A percentile compares a stretch with the other conserved stretches of the same genome.
Conservation (phyloP, 2,797 vertebrate species). For the Gadopsis marmoratus region DNA sequence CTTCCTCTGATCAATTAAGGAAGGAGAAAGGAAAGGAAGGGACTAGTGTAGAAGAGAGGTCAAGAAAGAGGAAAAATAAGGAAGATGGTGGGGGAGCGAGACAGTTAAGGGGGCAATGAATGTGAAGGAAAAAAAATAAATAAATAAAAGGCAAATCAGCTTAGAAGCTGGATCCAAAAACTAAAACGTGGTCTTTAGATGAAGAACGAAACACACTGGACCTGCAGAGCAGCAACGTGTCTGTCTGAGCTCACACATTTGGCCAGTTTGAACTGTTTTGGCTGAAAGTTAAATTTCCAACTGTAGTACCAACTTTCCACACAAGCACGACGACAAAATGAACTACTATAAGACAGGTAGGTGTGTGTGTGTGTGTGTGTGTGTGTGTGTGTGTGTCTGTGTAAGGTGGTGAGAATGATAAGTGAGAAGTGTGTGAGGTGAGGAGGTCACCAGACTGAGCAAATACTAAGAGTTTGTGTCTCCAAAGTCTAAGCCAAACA, state of each 20-base stretch:
- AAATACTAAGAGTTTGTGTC: conserved; percentile 42
- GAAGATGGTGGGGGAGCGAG: background rate
- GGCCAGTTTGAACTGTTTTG: background rate
- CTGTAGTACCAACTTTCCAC: background rate
- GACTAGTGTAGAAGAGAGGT: background rate
- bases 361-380: conserved; percentile 10
- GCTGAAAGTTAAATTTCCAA: conserved; percentile 1
- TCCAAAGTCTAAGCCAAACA: conserved; percentile 43
- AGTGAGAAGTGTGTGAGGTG: conserved; percentile 37
- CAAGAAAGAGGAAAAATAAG: background rate
- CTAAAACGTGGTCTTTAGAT: background rate
- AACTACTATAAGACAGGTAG: background rate
- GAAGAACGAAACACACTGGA: background rate
- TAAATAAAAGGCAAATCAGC: no score
- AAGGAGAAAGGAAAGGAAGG: background rate
- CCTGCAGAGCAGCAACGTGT: conserved; percentile 1
- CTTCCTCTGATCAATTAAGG: background rate
- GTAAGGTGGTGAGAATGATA: conserved; percentile 13
- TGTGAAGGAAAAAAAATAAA: background rate
- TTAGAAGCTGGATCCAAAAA: background rate
- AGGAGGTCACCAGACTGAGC: conserved; percentile 50
- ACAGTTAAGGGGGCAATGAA: no score
- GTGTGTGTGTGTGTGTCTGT: conserved; percentile 18
- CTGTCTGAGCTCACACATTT: background rate
- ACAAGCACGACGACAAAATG: background rate